Evolutionary conservation across 2,797 vertebrate species (phyloP).

Genomic region (Toxotes lorentzi): DNA sequence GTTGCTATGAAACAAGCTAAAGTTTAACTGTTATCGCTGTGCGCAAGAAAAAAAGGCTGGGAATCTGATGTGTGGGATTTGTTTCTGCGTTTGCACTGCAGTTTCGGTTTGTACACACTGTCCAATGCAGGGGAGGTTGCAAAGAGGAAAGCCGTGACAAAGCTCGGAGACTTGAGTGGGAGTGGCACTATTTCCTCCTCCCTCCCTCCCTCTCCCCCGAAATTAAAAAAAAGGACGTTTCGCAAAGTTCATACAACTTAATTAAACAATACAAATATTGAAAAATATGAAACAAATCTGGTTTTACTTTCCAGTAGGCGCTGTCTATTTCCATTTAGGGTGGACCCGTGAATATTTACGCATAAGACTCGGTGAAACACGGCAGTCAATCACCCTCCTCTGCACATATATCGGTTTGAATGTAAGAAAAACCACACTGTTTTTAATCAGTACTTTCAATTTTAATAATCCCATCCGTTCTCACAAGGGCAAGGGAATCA

Average conservation of each 20-base stretch:
- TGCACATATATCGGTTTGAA: neutral
- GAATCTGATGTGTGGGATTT: constrained; percentile 33
- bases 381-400: constrained; percentile 10
- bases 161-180: constrained; percentile 82
- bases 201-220: constrained; percentile 50
- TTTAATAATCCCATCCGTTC: constrained; percentile 26
- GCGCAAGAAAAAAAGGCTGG: neutral
- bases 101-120: constrained; percentile 42
- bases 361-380: constrained; percentile 16
- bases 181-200: constrained; percentile 82
- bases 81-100: constrained; percentile 53
- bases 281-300: constrained; percentile 1
- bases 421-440: constrained; percentile 43
- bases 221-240: constrained; percentile 64
- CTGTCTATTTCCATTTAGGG: constrained; percentile 9
- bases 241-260: constrained; percentile 72
- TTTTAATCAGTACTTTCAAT: constrained; percentile 16
- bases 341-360: constrained; percentile 36
- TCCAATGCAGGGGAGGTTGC: constrained; percentile 50
- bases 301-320: neutral
- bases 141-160: constrained; percentile 74
- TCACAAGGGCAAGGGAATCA: constrained; percentile 33
- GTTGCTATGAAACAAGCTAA: neutral
- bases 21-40: neutral
- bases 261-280: constrained; percentile 26